Evolutionary conservation across 2,888 invertebrate genomes (phyloP), one percentile per base, ranked within the genome.

Genomic region (Athetis lepigone): DNA sequence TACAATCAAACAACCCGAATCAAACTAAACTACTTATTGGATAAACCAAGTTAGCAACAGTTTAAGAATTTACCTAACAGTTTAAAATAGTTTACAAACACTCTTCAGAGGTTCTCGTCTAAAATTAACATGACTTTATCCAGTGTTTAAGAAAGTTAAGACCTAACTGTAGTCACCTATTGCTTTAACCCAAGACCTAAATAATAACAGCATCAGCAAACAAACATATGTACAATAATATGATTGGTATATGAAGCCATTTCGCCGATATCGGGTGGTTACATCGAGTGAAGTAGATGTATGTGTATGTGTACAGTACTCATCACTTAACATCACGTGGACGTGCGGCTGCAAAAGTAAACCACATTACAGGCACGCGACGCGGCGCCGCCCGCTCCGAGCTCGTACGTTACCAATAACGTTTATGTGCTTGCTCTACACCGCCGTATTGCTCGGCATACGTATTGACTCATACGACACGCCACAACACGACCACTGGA

Each of bases 321-420:
- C 83, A 80, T 83, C 78, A 84, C 81, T 85, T 80, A 82, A 77
- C 80, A 67, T 70, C 69, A 67, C 46, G 59, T 52, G 63, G 73
- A 85, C 86, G 85, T 84, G 85, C 77, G 71, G 56, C 56, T 74
- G 81, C 81, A 79, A 82, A 82, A 81, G 70, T 77, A 83, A 79
- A 78, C 76, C 75, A 79, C 70, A 83, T 83, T 81, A 80, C 56
- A 56, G 50, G 55, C 56, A n/a, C 58, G 61, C 67, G 57, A 33
- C 55, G 36, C 59, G 39, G 62, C 45, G 50, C 47, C 67, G 49
- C 42, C 54, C 51, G 43, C 80, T 68, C 71, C 68, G 49, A 40
- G 29, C 77, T 69, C 70, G 58, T 77, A 75, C 42, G 71, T 75
- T 68, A 66, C 76, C 59, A 65, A 75, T 75, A 80, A 78, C 69